Base-by-base conservation (phyloP, 1,140 invertebrate species). In the Marisa cornuarietis region DNA sequence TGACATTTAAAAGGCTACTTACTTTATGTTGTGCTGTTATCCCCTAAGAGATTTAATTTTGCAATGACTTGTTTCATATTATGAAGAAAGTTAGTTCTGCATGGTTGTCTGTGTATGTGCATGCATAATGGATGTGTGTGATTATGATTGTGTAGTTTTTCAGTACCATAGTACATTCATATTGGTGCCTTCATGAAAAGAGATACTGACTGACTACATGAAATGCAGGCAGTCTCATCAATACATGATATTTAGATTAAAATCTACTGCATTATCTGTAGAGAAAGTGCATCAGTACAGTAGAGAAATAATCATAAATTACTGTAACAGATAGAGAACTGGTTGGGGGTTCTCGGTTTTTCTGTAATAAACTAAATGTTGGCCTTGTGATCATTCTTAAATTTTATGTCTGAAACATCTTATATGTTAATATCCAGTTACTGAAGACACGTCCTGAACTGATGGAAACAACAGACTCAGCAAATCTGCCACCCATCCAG, bases 381-480 rank as follows among this genome's bases (percentile, higher is more conserved):
- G 31, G 31, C 31, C 31, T 42, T 42, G 31, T 42, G 31, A 42
- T 42, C 31, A 42, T 42, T 42, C 31, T 42, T 42, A 42, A 42
- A 42, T 42, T 42, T 42, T 42, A 42, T 42, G 6, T 42, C 31
- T 42, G 31, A 42, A 42, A 42, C 6, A 42, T 42, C 31, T 42
- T 4, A 42, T 42, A 42, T 42, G 3, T 42, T 42, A 42, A 42
- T 79, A 26, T 69, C 20, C 65, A 89, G 88, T 82, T 88, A 9
- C 58, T 95, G 77, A 92, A 93, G 85, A 93, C 94, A 72, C 91
- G 93, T 80, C 93, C 93, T 2, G 91, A 93, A 26, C 83, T 91
- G 26, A 77, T 91, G 24, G 83, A 84, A 22, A 79, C 90, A 22
- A 79, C 90, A 16, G 83, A 83, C 62, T 80, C 3, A 22, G 69